Base-by-base conservation (phyloP, 2,113 vertebrate genomes). In the Cebus imitator region DNA sequence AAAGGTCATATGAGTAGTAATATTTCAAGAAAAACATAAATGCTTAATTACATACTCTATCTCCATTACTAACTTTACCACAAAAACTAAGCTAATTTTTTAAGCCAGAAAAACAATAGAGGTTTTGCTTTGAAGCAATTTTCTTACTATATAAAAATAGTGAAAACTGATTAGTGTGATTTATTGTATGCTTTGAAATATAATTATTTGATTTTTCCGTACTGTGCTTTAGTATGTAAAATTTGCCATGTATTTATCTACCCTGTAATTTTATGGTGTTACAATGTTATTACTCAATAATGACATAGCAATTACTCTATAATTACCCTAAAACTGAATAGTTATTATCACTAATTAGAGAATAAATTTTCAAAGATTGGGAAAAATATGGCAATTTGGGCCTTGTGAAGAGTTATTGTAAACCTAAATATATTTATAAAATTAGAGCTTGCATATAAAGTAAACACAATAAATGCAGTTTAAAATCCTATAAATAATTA, bases 241-340 rank as follows among this genome's bases (percentile, higher is more conserved):
- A 96, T 86, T 35, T 30, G 2, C 12, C 48, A 90, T 90, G 14
- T 23, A 92, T 94, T 97, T 96, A 85, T 75, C 88, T 95, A 94
- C 64, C 20, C 45, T 61, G n/a, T 82, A 93, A 95, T 97, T 97
- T 97, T 70, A 97, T 90, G 87, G 79, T 89, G 75, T 97, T 98
- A 97, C 70, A 95, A 95, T 98, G 86, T 96, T 97, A 97, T 98
- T 97, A 89, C 61, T 97, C 93, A 97, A 57, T 97, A 98, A 97
- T 92, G 83, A 95, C 75, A 96, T 85, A 96, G 50, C 50, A 94
- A 94, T 95, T 97, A 93, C 37, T 93, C 81, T 93, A 92, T 94
- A 97, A 96, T 98, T 94, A 90, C 73, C 70, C 35, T 80, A 95
- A 76, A 78, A 80, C 85, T 93, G 82, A 96, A 75, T 91, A 87